Conservation (phyloP, 2,797 vertebrate genomes). For the Rhincodon typus region DNA sequence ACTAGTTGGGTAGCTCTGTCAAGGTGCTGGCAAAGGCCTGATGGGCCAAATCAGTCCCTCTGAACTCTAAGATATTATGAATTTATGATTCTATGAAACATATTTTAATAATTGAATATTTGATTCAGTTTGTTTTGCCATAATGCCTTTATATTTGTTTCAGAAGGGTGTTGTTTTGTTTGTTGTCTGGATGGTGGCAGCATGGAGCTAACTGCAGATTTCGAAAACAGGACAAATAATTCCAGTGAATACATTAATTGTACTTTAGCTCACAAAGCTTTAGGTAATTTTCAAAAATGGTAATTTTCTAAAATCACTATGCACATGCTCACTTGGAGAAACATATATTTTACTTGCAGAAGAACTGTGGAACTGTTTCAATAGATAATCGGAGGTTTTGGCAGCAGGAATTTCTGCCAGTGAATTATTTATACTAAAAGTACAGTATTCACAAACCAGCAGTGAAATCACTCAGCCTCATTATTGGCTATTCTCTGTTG, state of each 20-base stretch:
- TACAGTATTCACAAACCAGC: neutral
- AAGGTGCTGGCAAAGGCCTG: too few species aligned
- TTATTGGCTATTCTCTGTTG: neutral
- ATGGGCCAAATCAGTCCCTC: neutral
- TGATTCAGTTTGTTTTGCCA: neutral
- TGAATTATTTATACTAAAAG: neutral
- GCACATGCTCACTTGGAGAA: neutral
- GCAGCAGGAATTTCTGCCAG: neutral
- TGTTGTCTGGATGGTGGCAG: neutral
- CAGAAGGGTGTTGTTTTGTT: neutral
- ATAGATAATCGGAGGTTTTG: neutral
- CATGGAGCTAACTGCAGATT: neutral
- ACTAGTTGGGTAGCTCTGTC: neutral
- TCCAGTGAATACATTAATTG: neutral
- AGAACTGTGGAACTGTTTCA: neutral
- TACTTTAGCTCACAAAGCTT: neutral
- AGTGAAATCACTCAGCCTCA: neutral
- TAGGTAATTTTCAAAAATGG: neutral
- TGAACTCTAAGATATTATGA: neutral
- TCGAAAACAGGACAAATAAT: neutral
- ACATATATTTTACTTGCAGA: neutral
- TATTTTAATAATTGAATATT: neutral
- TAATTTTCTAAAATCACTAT: neutral
- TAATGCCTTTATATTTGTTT: neutral
- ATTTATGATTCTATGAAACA: neutral